Evolutionary conservation across 2,113 vertebrate species (phyloP), one percentile per base, ranked within the genome.

Genomic region (Amblyopsis rosae): DNA sequence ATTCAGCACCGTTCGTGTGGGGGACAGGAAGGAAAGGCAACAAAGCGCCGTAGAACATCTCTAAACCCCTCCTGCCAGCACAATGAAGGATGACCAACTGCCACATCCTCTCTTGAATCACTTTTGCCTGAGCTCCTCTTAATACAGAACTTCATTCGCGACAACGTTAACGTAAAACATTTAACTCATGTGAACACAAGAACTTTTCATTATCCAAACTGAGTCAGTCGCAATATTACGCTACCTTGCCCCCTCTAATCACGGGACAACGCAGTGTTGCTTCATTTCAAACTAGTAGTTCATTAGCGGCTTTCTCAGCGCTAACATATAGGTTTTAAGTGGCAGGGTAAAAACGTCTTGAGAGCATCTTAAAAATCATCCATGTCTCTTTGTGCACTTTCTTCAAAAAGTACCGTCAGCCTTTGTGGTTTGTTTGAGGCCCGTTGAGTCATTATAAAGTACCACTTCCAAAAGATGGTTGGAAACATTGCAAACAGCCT

Each of bases 391-490:
- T 77, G 73, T 70, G 72, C 49, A 47, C 69, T 47, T 54, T 58
- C 56, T 32, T 58, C 60, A 48, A 69, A 65, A 71, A 54, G 64
- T 72, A 82, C 74, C 66, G 53, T 83, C 57, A 72, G 73, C 69
- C 32, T 62, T 54, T 69, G 41, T 48, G 59, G 45, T 80, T 70
- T 75, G 78, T 48, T 62, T 54, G 51, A 80, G 73, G 73, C 65
- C 68, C 75, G 75, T 67, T 60, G 67, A 54, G 16, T 67, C 68
- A 55, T 59, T 62, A 41, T 9, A 75, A 17, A 72, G 85, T 77
- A 83, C 84, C 82, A 74, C 80, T 54, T 75, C 83, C 69, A 85
- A 72, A 77, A 7, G 70, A 10, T 73, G 1, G 72, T 55, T n/a
- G 65, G 17, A 75, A 78, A 54, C 67, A 62, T 65, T 65, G 59